Conservation (phyloP, 2,888 invertebrate species). For the Urechis unicinctus region DNA sequence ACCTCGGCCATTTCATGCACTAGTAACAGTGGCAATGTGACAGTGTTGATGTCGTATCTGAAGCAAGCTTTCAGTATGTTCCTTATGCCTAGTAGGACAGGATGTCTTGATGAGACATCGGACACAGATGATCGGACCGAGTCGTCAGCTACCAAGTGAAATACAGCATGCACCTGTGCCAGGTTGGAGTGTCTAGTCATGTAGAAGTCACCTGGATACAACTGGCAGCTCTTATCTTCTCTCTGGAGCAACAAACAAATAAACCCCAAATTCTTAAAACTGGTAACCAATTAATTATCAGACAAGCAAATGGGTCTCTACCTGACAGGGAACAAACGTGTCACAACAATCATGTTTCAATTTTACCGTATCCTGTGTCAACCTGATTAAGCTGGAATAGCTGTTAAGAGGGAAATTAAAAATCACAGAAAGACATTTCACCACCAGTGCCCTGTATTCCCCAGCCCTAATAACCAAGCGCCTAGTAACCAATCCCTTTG, state of each 20-base stretch:
- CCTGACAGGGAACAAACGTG: too few relatives aligned
- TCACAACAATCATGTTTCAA: too few relatives aligned
- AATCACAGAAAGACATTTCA: too few relatives aligned
- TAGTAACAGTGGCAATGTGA: slow-evolving; percentile 87
- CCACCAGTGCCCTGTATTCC: too few relatives aligned
- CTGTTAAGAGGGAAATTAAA: too few relatives aligned
- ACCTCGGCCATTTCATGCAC: slow-evolving; percentile 92
- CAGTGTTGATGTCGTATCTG: slow-evolving; percentile 83
- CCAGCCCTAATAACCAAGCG: too few relatives aligned
- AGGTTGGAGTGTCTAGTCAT: slow-evolving; percentile 75
- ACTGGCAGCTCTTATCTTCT: slow-evolving; percentile 3
- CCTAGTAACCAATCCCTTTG: too few relatives aligned
- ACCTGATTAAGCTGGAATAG: too few relatives aligned
- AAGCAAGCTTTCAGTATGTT: slow-evolving; percentile 94
- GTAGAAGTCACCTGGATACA: slow-evolving; percentile 45
- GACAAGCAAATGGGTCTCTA: too few relatives aligned
- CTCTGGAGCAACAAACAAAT: slow-evolving; percentile 4
- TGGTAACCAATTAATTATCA: slow-evolving; percentile 1
- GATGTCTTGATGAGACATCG: slow-evolving; percentile 93
- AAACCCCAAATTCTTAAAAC: background rate
- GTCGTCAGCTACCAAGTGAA: slow-evolving; percentile 90
- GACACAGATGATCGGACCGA: slow-evolving; percentile 57
- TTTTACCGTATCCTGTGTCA: too few relatives aligned
- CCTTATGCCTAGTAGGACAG: slow-evolving; percentile 85
- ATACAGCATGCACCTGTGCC: slow-evolving; percentile 87